These are phyloP conservation scores for Agrotis segetum DNA, from an alignment of 2,888 invertebrate genomes.

Conservation along the genomic window DNA sequence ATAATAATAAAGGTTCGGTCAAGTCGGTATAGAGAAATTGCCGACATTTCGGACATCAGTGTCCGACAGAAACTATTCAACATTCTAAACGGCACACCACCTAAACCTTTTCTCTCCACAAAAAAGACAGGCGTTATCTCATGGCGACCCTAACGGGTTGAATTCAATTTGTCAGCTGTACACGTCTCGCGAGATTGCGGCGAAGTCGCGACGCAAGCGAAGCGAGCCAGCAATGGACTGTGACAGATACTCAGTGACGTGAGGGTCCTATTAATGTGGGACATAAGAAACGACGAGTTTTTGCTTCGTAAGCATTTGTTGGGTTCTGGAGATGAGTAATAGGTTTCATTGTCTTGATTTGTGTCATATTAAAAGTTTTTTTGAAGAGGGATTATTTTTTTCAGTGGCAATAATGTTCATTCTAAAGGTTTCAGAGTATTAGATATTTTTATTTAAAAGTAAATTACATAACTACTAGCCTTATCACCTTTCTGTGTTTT, in stretches of 20 bases:
- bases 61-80: not conserved
- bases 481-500: too few species aligned
- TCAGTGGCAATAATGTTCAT: too few species aligned
- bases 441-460: too few species aligned
- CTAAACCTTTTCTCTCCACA: constrained; percentile 3
- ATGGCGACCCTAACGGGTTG: constrained; percentile 48
- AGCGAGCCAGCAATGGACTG: constrained; percentile 44
- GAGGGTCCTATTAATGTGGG: constrained; percentile 44
- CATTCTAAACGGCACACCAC: not conserved
- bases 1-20: not conserved
- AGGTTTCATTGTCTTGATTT: constrained; percentile 21
- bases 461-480: too few species aligned
- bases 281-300: constrained; percentile 28
- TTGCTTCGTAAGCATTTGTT: constrained; percentile 27
- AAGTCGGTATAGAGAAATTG: not conserved
- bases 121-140: constrained; percentile 6
- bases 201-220: constrained; percentile 39
- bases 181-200: constrained; percentile 60
- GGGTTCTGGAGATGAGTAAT: not conserved
- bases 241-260: constrained; percentile 47
- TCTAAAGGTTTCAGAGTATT: too few species aligned
- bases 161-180: constrained; percentile 64
- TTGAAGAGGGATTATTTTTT: not conserved
- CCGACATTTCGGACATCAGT: not conserved
- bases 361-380: not conserved